These are phyloP conservation scores for Urocyon cinereoargenteus DNA, from an alignment of 2,797 vertebrate genomes.

Conservation along the genomic window DNA sequence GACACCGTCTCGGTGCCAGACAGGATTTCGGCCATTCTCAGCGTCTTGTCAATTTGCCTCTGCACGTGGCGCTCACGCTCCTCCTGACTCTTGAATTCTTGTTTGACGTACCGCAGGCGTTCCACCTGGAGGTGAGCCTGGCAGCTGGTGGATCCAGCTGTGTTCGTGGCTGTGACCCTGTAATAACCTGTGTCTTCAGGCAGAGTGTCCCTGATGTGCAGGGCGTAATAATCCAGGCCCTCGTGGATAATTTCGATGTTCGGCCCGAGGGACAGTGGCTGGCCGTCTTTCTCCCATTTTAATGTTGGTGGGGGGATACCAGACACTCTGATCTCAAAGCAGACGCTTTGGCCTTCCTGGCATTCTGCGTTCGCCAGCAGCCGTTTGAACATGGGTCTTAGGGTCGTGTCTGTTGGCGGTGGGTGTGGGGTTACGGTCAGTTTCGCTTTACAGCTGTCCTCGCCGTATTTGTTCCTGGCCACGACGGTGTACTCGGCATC, in stretches of 20 bases:
- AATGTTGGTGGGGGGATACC: conserved; percentile 92
- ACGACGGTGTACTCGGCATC: conserved; percentile 97
- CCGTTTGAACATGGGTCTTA: conserved; percentile 99
- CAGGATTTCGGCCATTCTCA: conserved; percentile 96
- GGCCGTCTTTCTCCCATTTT: conserved; percentile 99
- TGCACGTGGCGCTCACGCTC: conserved; percentile 91
- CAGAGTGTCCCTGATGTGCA: conserved; percentile 96
- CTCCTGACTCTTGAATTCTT: conserved; percentile 92
- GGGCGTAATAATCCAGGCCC: conserved; percentile 98
- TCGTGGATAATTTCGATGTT: conserved; percentile 98
- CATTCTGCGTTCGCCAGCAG: conserved; percentile 97
- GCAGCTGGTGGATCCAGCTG: conserved; percentile 98
- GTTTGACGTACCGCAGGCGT: conserved; percentile 94
- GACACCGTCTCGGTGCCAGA: conserved; percentile 92
- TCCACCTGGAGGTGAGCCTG: conserved; percentile 97
- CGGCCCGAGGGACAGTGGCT: conserved; percentile 94
- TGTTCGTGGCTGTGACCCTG: conserved; percentile 98
- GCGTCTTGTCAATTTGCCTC: conserved; percentile 95
- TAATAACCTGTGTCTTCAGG: conserved; percentile 97
- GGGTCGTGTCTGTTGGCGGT: conserved; percentile 94
- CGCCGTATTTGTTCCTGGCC: conserved; percentile 96
- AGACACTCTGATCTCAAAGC: conserved; percentile 98
- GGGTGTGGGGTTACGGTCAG: conserved; percentile 95
- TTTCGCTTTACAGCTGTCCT: conserved; percentile 98
- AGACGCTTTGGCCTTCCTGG: conserved; percentile 95